Percentiles rank a stretch among this genome's conserved stretches.
Evolutionary conservation across 1,140 invertebrate species (phyloP).

Genomic region (Drosophila carrolli): DNA sequence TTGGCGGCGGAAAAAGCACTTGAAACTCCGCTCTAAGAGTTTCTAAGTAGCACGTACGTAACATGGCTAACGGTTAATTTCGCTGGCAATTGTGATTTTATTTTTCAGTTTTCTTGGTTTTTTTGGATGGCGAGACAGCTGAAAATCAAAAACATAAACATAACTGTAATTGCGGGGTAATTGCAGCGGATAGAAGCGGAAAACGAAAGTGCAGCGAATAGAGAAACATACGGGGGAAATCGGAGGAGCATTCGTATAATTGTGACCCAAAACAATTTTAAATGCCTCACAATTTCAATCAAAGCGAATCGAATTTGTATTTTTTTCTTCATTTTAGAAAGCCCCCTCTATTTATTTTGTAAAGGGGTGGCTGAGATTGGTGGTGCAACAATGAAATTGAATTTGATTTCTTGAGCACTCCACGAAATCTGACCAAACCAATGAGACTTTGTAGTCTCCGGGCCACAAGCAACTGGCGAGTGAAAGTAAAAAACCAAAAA

Average conservation of each 20-base stretch:
- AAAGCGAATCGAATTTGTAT: slow-evolving; percentile 46
- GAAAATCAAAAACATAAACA: slow-evolving; percentile 41
- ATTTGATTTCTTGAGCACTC: slow-evolving; percentile 50
- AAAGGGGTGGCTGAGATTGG: slow-evolving; percentile 16
- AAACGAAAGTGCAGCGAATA: slow-evolving; percentile 61
- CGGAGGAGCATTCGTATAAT: slow-evolving; percentile 24
- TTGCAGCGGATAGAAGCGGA: slow-evolving; percentile 42
- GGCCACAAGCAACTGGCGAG: slow-evolving; percentile 17
- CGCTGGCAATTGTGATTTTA: slow-evolving; percentile 28
- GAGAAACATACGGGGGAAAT: not conserved
- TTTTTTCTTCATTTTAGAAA: slow-evolving; percentile 50
- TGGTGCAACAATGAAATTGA: slow-evolving; percentile 51
- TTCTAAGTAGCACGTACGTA: slow-evolving; percentile 60
- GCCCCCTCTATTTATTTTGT: slow-evolving; percentile 10
- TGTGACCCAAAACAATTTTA: slow-evolving; percentile 47
- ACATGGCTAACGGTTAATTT: slow-evolving; percentile 53
- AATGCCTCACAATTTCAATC: slow-evolving; percentile 57
- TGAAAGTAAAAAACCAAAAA: slow-evolving; percentile 47
- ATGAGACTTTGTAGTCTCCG: not conserved
- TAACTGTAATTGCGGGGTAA: slow-evolving; percentile 51
- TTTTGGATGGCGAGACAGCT: slow-evolving; percentile 15
- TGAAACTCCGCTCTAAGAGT: slow-evolving; percentile 14
- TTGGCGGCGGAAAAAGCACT: slow-evolving; percentile 30
- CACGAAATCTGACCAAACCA: slow-evolving; percentile 34
- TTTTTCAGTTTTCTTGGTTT: slow-evolving; percentile 15